Percentiles rank a stretch among this genome's conserved stretches.
Evolutionary conservation across 2,797 vertebrate genomes (phyloP).

Genomic region (Allobates femoralis): DNA sequence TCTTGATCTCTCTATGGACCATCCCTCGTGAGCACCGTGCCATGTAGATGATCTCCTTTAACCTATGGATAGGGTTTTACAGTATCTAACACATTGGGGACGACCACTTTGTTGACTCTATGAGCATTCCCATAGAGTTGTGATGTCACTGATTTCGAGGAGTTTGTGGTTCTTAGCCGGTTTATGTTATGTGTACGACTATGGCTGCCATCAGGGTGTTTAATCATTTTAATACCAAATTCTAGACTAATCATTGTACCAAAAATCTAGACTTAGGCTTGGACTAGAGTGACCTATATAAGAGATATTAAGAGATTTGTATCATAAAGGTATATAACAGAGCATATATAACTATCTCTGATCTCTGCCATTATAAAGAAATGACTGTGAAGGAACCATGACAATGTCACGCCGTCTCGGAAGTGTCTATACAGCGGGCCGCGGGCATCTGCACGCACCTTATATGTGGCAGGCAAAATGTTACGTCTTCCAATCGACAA

Average conservation of each 20-base stretch:
- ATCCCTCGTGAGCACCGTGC: not conserved
- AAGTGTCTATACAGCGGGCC: not conserved
- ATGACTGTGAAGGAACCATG: not conserved
- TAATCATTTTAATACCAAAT: not conserved
- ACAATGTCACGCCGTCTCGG: not conserved
- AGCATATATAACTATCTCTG: not conserved
- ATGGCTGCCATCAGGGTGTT: not conserved
- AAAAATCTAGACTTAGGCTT: conserved; percentile 18
- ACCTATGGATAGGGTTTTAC: too few species aligned
- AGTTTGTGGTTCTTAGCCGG: not conserved
- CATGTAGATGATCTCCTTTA: not conserved
- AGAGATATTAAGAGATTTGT: conserved; percentile 11
- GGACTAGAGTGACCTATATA: conserved; percentile 4
- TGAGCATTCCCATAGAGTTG: too few species aligned
- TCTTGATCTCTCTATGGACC: not conserved
- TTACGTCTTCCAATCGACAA: conserved; percentile 65
- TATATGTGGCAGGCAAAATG: conserved; percentile 29
- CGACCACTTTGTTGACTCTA: too few species aligned
- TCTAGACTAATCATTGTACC: not conserved
- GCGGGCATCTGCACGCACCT: conserved; percentile 12
- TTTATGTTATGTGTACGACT: not conserved
- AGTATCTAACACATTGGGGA: too few species aligned
- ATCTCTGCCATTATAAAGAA: not conserved
- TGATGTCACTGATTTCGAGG: not conserved
- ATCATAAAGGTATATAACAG: conserved; percentile 5